phyloP scores from a whole-genome alignment of 2,797 vertebrate species.

The Lycodopsis pacificus region DNA sequence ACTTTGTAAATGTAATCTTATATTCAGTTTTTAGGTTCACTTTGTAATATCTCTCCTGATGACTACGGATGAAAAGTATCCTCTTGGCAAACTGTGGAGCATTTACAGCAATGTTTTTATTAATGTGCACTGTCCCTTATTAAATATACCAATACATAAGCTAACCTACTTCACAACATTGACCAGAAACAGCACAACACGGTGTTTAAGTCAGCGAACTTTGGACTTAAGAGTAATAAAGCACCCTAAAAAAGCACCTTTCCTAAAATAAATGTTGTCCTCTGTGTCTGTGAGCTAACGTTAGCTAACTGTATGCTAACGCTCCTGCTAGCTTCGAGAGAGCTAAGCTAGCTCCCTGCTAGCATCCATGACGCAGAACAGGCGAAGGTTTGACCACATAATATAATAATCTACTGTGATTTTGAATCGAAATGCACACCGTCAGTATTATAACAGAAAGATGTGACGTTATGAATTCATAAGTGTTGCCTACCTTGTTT shows the following conservation, averaged over 20 bases:
- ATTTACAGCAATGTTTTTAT: too few relatives aligned
- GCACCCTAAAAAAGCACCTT: not conserved
- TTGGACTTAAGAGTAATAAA: not conserved
- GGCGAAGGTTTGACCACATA: rapidly evolving
- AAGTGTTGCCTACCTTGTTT: conserved; percentile 56
- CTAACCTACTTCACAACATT: too few relatives aligned
- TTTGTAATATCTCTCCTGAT: too few relatives aligned
- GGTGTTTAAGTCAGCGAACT: not conserved
- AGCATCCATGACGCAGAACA: conserved; percentile 4
- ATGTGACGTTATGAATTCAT: not conserved
- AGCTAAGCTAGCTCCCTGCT: conserved; percentile 28
- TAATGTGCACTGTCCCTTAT: too few relatives aligned
- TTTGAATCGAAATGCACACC: rapidly evolving
- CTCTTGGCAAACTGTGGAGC: too few relatives aligned
- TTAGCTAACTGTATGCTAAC: conserved; percentile 17
- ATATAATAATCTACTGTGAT: not conserved
- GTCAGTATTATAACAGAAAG: not conserved
- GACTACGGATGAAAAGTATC: too few relatives aligned
- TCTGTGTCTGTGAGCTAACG: conserved; percentile 46
- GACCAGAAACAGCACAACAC: too few relatives aligned
- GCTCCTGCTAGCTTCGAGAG: conserved; percentile 26
- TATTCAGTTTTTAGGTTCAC: too few relatives aligned
- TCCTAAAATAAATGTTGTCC: conserved; percentile 7
- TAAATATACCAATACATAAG: too few relatives aligned
- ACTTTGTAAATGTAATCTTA: too few relatives aligned